Conservation (phyloP, 2,797 vertebrate species). For the Coregonus sp. region DNA sequence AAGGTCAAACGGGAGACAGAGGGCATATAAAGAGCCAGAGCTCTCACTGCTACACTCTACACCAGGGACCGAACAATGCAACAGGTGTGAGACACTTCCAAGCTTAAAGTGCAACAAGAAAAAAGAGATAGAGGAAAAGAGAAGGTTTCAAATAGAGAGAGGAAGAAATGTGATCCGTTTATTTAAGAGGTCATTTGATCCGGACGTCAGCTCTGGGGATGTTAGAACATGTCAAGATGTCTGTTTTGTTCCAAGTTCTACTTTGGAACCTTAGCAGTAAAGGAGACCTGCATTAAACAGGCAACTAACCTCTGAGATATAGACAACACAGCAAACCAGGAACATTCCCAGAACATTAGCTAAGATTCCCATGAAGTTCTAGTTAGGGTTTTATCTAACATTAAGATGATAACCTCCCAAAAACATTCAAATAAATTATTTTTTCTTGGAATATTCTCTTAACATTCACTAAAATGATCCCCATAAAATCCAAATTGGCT, state of each 20-base stretch:
- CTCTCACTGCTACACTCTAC: constrained; percentile 49
- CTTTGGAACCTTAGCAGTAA: neutral
- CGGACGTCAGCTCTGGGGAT: constrained; percentile 3
- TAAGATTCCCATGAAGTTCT: no score
- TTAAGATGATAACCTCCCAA: no score
- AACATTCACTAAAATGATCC: no score
- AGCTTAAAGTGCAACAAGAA: constrained; percentile 31
- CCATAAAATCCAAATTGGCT: neutral
- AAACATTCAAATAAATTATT: neutral
- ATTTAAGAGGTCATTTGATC: constrained; percentile 10
- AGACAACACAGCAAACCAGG: no score
- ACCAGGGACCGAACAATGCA: constrained; percentile 57
- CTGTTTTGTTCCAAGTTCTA: neutral
- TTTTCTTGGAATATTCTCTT: no score
- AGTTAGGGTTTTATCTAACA: no score
- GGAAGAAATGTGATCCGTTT: constrained; percentile 24
- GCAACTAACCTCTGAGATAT: neutral
- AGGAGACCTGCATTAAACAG: neutral
- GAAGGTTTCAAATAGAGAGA: neutral
- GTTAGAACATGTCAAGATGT: constrained; percentile 8
- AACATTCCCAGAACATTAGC: no score
- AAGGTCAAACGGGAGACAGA: constrained; percentile 71
- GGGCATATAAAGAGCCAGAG: constrained; percentile 57
- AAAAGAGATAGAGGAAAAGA: constrained; percentile 17
- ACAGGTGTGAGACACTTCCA: constrained; percentile 77